Evolutionary conservation across 2,797 vertebrate genomes (phyloP).

Genomic region (Ptychadena robeensis): DNA sequence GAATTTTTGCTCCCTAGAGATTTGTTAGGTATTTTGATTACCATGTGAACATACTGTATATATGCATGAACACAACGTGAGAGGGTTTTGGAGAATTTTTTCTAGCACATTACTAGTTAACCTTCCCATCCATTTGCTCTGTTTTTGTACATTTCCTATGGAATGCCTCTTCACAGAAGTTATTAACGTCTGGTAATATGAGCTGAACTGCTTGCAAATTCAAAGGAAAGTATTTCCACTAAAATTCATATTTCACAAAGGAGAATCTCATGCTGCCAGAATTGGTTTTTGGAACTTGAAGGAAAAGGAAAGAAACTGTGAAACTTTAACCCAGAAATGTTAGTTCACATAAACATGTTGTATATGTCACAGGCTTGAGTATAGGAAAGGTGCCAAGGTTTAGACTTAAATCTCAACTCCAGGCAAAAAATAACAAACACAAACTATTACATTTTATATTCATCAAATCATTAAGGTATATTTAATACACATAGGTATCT

Average conservation of each 20-base stretch:
- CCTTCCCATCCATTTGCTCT: slow-evolving; percentile 34
- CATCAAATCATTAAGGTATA: too few relatives aligned
- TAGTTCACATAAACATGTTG: background rate
- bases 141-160: slow-evolving; percentile 47
- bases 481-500: too few relatives aligned
- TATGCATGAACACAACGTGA: too few relatives aligned
- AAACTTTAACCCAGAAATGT: background rate
- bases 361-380: background rate
- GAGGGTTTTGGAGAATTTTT: background rate
- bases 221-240: slow-evolving; percentile 32
- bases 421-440: too few relatives aligned
- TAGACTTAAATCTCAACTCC: background rate
- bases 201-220: slow-evolving; percentile 11
- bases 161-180: slow-evolving; percentile 37
- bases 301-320: slow-evolving; percentile 9
- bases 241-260: slow-evolving; percentile 26
- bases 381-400: background rate
- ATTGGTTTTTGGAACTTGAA: background rate
- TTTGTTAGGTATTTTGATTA: background rate
- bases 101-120: slow-evolving; percentile 28
- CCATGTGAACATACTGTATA: too few relatives aligned
- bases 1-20: too few relatives aligned
- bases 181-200: slow-evolving; percentile 46
- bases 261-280: background rate
- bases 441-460: too few relatives aligned